Percentiles rank a stretch among this genome's conserved stretches.
phyloP scores from a whole-genome alignment of 1,140 invertebrate species.

The Drosophila tristis region DNA sequence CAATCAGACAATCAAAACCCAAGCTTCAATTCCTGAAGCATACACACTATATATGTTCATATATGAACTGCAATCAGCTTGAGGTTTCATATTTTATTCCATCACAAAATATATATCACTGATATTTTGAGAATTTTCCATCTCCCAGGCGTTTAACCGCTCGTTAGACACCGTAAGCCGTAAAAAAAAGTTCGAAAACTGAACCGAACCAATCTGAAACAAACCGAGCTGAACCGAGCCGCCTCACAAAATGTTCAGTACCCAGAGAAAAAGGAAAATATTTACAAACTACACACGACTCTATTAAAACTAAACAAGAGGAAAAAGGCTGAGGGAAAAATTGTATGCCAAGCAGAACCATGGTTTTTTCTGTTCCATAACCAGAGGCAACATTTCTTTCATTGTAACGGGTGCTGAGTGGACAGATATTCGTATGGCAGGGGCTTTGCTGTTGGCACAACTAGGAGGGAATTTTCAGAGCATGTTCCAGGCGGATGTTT shows the following conservation, averaged over 20 bases:
- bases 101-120: constrained; percentile 5
- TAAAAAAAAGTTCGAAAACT: constrained; percentile 31
- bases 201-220: constrained; percentile 7
- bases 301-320: constrained; percentile 73
- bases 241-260: constrained; percentile 39
- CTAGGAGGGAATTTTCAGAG: constrained; percentile 39
- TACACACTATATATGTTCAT: background rate
- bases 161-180: constrained; percentile 53
- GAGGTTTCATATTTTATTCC: constrained; percentile 16
- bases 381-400: constrained; percentile 63
- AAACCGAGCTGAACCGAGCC: constrained; percentile 16
- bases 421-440: background rate
- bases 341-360: constrained; percentile 32
- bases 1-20: too few species aligned
- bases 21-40: background rate
- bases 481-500: constrained; percentile 37
- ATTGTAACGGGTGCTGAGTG: constrained; percentile 11
- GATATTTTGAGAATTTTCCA: constrained; percentile 12
- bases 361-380: constrained; percentile 57
- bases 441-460: constrained; percentile 12
- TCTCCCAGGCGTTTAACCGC: constrained; percentile 35
- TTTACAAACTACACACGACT: constrained; percentile 71
- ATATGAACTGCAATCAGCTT: constrained; percentile 50
- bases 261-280: constrained; percentile 38
- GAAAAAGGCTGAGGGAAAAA: constrained; percentile 5